A percentile compares a stretch with the other conserved stretches of the same genome.
Conservation (phyloP, 2,797 vertebrate genomes). For the Lagocephalus sceleratus region DNA sequence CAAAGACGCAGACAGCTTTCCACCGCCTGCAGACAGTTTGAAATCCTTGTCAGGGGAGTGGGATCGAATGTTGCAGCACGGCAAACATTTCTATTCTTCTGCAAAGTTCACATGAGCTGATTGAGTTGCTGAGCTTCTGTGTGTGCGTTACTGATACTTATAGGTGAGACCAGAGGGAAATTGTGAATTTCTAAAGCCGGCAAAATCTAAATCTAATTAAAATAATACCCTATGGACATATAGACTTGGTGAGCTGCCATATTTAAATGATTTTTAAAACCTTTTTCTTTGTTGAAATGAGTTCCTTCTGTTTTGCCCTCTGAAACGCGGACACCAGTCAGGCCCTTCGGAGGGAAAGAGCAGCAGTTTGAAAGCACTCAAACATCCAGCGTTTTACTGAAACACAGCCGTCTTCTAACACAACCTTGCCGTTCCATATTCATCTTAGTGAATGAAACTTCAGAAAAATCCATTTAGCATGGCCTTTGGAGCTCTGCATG, state of each 20-base stretch:
- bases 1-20: slow-evolving; percentile 69
- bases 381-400: slow-evolving; percentile 19
- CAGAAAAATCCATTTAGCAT: slow-evolving; percentile 67
- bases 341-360: slow-evolving; percentile 9
- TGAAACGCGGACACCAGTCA: slow-evolving; percentile 9
- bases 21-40: slow-evolving; percentile 62
- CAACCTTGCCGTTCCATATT: slow-evolving; percentile 43
- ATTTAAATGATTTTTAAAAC: not conserved
- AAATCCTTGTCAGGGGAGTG: slow-evolving; percentile 62
- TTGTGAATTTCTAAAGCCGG: not conserved
- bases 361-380: slow-evolving; percentile 23
- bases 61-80: slow-evolving; percentile 47
- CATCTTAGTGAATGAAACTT: slow-evolving; percentile 67
- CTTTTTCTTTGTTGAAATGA: not conserved
- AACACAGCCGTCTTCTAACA: slow-evolving; percentile 23
- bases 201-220: not conserved
- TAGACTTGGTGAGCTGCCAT: not conserved
- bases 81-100: slow-evolving; percentile 56
- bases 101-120: slow-evolving; percentile 62
- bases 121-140: slow-evolving; percentile 44
- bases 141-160: slow-evolving; percentile 20
- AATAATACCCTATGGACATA: not conserved
- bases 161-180: slow-evolving; percentile 15
- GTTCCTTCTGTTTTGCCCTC: slow-evolving; percentile 1
- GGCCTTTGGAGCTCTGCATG: slow-evolving; percentile 62